Percentiles rank a stretch among this genome's conserved stretches.
Conservation (phyloP, 53 echinoderm and acorn worm species). For the Henricia sp. region DNA sequence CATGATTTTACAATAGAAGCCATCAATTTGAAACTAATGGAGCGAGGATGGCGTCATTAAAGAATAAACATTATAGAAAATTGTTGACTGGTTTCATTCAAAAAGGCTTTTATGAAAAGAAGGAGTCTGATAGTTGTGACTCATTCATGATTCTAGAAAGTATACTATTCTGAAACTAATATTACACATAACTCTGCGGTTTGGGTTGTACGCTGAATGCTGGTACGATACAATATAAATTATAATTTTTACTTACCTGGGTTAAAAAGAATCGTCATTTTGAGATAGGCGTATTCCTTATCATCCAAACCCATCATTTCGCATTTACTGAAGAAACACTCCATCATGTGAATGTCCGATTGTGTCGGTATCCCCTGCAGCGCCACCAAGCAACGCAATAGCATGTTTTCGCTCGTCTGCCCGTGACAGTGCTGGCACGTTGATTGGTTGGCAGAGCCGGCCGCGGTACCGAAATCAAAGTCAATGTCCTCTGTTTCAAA, state of each 20-base stretch:
- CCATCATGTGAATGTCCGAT: slow-evolving; percentile 90
- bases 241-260: slow-evolving; percentile 98
- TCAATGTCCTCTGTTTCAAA: slow-evolving; percentile 84
- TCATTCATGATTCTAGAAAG: too few species aligned
- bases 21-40: too few species aligned
- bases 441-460: slow-evolving; percentile 31
- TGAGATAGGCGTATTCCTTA: slow-evolving; percentile 98
- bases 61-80: too few species aligned
- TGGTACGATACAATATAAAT: too few species aligned
- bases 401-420: slow-evolving; percentile 74
- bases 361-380: slow-evolving; percentile 93
- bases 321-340: slow-evolving; percentile 95
- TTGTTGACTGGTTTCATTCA: too few species aligned
- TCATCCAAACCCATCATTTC: slow-evolving; percentile 91
- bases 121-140: too few species aligned
- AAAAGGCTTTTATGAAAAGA: too few species aligned
- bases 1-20: too few species aligned
- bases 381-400: slow-evolving; percentile 91
- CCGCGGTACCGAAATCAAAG: slow-evolving; percentile 42
- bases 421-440: slow-evolving; percentile 63
- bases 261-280: slow-evolving; percentile 94
- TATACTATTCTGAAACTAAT: too few species aligned
- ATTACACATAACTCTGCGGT: too few species aligned
- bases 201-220: too few species aligned
- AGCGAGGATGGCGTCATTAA: too few species aligned